Percentiles rank a stretch among this genome's conserved stretches.
phyloP scores from a whole-genome alignment of 64 coral and sea anemone species.

The Stichodactyla mertensii region DNA sequence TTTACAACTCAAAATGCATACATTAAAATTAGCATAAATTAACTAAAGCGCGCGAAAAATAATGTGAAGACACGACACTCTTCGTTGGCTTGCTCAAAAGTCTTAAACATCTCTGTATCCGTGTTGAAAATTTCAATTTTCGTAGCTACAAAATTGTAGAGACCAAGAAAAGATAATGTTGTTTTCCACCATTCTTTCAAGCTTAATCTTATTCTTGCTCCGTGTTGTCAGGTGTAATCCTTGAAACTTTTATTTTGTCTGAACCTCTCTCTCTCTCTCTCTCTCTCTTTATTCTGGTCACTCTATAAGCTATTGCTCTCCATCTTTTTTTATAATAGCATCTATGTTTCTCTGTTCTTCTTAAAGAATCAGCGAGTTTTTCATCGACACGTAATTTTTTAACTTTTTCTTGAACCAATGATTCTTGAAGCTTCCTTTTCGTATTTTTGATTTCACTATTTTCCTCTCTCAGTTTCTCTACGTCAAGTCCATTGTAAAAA shows the following conservation, averaged over 20 bases:
- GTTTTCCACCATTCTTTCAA: conserved; percentile 43
- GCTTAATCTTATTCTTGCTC: conserved; percentile 18
- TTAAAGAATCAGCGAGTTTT: conserved; percentile 14
- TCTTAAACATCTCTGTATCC: conserved; percentile 32
- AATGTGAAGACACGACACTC: too few species aligned
- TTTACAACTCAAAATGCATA: too few species aligned
- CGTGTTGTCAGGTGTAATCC: conserved; percentile 25
- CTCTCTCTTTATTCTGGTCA: not conserved
- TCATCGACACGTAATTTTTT: conserved; percentile 27
- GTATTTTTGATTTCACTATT: too few species aligned
- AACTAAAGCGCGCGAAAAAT: too few species aligned
- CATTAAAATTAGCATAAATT: too few species aligned
- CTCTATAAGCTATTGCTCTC: too few species aligned
- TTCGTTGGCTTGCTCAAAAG: conserved; percentile 23
- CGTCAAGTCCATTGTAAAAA: too few species aligned
- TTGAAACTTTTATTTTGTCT: conserved; percentile 15
- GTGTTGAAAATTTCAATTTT: conserved; percentile 46
- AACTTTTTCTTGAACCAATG: conserved; percentile 17
- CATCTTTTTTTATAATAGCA: too few species aligned
- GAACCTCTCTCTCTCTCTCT: conserved; percentile 26
- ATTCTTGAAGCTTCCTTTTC: conserved; percentile 24
- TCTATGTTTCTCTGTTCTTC: conserved; percentile 12
- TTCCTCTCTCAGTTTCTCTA: too few species aligned
- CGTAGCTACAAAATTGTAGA: conserved; percentile 20
- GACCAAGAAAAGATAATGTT: not conserved